Base-by-base conservation (phyloP, 1,140 invertebrate species). In the Conopomorpha cramerella region DNA sequence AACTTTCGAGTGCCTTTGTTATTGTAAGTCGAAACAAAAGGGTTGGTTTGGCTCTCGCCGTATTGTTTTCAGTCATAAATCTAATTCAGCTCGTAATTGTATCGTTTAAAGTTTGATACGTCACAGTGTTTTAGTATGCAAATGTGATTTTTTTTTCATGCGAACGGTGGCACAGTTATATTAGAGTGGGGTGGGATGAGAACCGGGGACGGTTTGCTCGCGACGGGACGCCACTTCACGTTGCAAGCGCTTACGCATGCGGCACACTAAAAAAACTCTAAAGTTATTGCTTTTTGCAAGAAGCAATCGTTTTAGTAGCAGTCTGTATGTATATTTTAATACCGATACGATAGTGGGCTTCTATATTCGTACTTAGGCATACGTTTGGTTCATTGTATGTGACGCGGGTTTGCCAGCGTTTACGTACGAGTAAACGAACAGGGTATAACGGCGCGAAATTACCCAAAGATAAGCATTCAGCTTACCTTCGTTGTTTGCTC, bases 61-160 rank as follows among this genome's bases (percentile, higher is more conserved):
- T 43, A 61, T 74, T 74, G 70, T 74, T 63, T 74, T 66, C 33
- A 18, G 52, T 61, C 53, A 74, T 74, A 74, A 74, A 74, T 74
- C 63, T 74, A 66, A 58, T 64, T 55, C 43, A 53, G 54, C 53
- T 57, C 51, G 51, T 68, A 66, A 72, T 72, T 72, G 70, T 66
- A 54, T 52, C 52, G 53, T 74, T 72, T 70, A 62, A n/a, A n/a
- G n/a, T n/a, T n/a, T n/a, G n/a, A 62, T 70, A 59, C 59, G 57
- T 62, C 66, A 72, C 70, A 74, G 61, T 63, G 49, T 55, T 61
- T 68, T 66, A 72, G 63, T n/a, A n/a, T n/a, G n/a, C n/a, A n/a
- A n/a, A n/a, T 70, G 52, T 27, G 57, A 49, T 70, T 74, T 66
- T 61, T 70, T 70, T 71, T 73, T 53, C 62, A 53, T 23, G 19